phyloP scores from a whole-genome alignment of 2,797 vertebrate species.

The Malacoctenus gilli region DNA sequence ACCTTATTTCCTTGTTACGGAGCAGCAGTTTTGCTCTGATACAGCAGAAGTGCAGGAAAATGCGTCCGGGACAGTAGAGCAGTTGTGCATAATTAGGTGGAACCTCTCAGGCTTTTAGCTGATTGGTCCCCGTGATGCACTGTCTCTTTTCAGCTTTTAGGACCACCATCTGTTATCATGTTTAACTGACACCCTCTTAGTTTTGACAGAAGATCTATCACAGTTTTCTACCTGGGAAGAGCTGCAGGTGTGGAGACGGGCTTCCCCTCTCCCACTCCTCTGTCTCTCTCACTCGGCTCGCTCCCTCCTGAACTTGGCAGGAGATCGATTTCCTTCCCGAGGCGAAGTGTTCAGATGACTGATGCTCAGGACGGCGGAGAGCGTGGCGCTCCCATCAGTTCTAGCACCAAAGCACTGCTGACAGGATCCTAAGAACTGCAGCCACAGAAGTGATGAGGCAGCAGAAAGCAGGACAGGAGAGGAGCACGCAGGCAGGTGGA shows the following conservation, averaged over 20 bases:
- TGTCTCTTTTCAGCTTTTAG: slow-evolving; percentile 31
- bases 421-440: slow-evolving; percentile 70
- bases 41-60: slow-evolving; percentile 5
- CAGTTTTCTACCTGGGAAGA: slow-evolving; percentile 69
- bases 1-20: neutral
- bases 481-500: slow-evolving; percentile 18
- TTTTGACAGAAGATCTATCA: slow-evolving; percentile 71
- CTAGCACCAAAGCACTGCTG: slow-evolving; percentile 69
- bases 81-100: slow-evolving; percentile 32
- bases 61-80: slow-evolving; percentile 18
- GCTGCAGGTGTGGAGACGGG: slow-evolving; percentile 56
- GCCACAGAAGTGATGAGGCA: slow-evolving; percentile 72
- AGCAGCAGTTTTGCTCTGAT: slow-evolving; percentile 5
- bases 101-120: slow-evolving; percentile 42
- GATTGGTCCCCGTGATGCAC: slow-evolving; percentile 45
- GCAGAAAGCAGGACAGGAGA: slow-evolving; percentile 52
- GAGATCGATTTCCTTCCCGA: slow-evolving; percentile 75
- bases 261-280: slow-evolving; percentile 34
- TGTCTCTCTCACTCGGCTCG: slow-evolving; percentile 38
- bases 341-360: slow-evolving; percentile 75
- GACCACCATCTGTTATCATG: slow-evolving; percentile 52
- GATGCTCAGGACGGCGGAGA: slow-evolving; percentile 66
- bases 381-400: slow-evolving; percentile 66
- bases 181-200: slow-evolving; percentile 58
- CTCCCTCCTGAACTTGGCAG: slow-evolving; percentile 67